A percentile compares a stretch with the other conserved stretches of the same genome.
These are phyloP conservation scores for Phocides pigmalion DNA, from an alignment of 1,140 invertebrate genomes.

Conservation along the genomic window DNA sequence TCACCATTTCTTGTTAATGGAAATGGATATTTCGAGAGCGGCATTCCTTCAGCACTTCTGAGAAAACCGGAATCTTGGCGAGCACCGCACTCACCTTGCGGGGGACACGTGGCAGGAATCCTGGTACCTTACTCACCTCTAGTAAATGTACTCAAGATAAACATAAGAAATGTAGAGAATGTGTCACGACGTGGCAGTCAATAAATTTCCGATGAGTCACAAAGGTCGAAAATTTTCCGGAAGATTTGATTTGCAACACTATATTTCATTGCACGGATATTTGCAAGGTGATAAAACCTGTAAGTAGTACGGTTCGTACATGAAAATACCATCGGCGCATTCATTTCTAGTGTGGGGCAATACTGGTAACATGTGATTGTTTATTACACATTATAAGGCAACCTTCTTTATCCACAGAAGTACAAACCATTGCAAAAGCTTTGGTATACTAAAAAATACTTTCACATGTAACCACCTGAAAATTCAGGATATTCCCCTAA, in stretches of 20 bases:
- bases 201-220: not conserved
- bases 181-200: slow-evolving; percentile 7
- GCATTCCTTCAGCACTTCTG: slow-evolving; percentile 52
- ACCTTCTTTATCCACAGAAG: too few relatives aligned
- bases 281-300: too few relatives aligned
- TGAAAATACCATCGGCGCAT: too few relatives aligned
- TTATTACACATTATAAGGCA: too few relatives aligned
- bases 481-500: too few relatives aligned
- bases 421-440: too few relatives aligned
- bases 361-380: too few relatives aligned
- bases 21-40: slow-evolving; percentile 49
- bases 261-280: not conserved
- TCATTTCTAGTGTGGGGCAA: too few relatives aligned
- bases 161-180: slow-evolving; percentile 3
- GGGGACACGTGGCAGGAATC: slow-evolving; percentile 48
- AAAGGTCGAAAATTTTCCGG: not conserved
- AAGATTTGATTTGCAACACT: too few relatives aligned
- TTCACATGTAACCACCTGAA: too few relatives aligned
- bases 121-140: slow-evolving; percentile 49
- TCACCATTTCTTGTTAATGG: slow-evolving; percentile 46
- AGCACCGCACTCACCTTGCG: slow-evolving; percentile 38
- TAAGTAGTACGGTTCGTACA: too few relatives aligned
- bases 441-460: too few relatives aligned
- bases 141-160: slow-evolving; percentile 8
- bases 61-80: slow-evolving; percentile 67